Base-by-base conservation (phyloP, 2,888 invertebrate genomes). In the Callinectes sapidus region DNA sequence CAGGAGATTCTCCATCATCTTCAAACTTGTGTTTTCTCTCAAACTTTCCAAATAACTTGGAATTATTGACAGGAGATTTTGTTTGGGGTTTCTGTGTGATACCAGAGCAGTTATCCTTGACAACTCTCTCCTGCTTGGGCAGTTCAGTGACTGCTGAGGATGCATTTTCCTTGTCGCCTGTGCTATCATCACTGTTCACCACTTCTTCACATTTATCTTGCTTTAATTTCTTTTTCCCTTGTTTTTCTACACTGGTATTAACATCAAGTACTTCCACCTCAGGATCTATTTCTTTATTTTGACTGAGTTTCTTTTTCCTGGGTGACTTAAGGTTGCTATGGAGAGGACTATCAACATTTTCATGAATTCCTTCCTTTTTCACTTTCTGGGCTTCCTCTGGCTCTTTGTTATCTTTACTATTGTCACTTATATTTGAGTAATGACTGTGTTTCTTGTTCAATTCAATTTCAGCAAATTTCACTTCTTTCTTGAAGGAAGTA, bases 81-180 rank as follows among this genome's bases (percentile, higher is more conserved):
- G 81, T 28, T 87, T 93, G 90, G 23, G 81, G 42, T 48, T 90
- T 90, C 18, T 54, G 77, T 28, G 66, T 91, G 89, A 35, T 77
- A 87, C 66, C 23, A 35, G 66, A 23, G 14, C 54, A 35, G 71
- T 28, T 39, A 85, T 93, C 39, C 32, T 23, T 88, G 23, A 6
- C 6, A 14, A 35, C 35, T 90, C 91, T 77, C 86, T 91, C 48
- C 71, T 93, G 32, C n/a, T 66, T 66, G 28, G 28, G 28, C 81
- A 39, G 10, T 32, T 55, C 90, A 66, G 23, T 28, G 42, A 42
- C 14, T 55, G 32, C 48, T 71, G 39, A 77, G 18, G 71, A 54
- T n/a, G 91, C 85, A 87, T 91, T 91, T 77, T 91, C 93, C 28
- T 91, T 93, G 28, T 93, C 91, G 18, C 91, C 93, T 55, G 55